phyloP scores from a whole-genome alignment of 2,113 vertebrate species.

The Eulacestoma nigropectus region DNA sequence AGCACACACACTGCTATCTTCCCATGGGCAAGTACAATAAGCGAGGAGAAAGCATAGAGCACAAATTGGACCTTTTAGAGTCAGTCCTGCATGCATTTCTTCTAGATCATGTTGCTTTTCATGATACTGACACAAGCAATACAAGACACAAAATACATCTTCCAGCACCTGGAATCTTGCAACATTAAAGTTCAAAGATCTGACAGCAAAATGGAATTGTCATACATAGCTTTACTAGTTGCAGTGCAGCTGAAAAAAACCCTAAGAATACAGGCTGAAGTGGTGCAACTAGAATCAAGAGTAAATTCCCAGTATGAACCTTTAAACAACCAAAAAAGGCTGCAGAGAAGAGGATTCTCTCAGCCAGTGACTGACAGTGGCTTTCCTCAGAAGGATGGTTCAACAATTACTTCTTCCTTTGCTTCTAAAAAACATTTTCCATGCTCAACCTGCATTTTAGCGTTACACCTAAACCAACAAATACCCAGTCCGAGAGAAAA shows the following conservation, averaged over 20 bases:
- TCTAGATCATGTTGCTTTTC: background rate
- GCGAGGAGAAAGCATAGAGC: background rate
- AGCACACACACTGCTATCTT: background rate
- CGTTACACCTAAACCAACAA: background rate
- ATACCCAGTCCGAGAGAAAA: background rate
- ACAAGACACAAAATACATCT: background rate
- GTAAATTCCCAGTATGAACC: slow-evolving; percentile 1
- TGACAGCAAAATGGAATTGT: slow-evolving; percentile 2
- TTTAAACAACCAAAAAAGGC: background rate
- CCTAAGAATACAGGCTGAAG: background rate
- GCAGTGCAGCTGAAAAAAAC: background rate
- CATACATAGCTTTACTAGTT: background rate
- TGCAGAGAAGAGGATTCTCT: background rate
- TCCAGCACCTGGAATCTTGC: background rate
- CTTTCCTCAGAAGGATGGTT: background rate
- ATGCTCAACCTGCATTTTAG: background rate
- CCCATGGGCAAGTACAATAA: background rate
- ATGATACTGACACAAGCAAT: background rate
- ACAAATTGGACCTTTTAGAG: background rate
- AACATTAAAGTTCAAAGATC: background rate
- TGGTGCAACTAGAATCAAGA: background rate
- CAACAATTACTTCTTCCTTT: background rate
- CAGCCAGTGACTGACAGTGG: background rate
- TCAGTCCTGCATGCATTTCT: background rate
- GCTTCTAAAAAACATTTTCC: background rate